Evolutionary conservation across 1,140 invertebrate genomes (phyloP).

Genomic region (Lysiphlebus fabarum): DNA sequence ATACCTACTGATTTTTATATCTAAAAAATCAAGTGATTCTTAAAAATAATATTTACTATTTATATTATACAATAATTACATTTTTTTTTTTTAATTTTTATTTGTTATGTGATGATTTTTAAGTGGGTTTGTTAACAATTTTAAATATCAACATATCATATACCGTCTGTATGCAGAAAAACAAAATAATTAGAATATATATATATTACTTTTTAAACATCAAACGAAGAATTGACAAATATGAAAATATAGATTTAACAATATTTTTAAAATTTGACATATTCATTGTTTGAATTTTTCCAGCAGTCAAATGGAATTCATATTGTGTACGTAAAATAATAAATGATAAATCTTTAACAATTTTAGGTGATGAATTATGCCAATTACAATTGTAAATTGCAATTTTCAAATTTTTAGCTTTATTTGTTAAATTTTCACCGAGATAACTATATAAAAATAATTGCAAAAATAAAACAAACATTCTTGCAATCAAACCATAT

Average conservation of each 20-base stretch:
- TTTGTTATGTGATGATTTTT: no score
- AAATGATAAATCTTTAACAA: constrained; percentile 18
- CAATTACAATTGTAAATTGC: constrained; percentile 17
- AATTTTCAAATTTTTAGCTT: constrained; percentile 4
- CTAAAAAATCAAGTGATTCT: no score
- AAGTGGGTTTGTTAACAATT: no score
- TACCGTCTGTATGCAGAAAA: no score
- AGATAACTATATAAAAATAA: constrained; percentile 25
- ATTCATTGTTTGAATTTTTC: constrained; percentile 23
- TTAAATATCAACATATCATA: no score
- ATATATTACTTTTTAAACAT: constrained; percentile 19
- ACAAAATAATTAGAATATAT: no score
- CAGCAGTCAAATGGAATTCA: constrained; percentile 22
- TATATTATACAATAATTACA: no score
- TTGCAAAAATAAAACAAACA: constrained; percentile 22
- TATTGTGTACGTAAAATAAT: constrained; percentile 19
- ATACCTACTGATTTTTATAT: no score
- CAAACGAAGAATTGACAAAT: constrained; percentile 22
- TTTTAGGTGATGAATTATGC: constrained; percentile 16
- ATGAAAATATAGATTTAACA: constrained; percentile 22
- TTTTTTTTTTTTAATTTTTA: no score
- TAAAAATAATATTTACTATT: no score
- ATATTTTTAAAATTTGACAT: constrained; percentile 23
- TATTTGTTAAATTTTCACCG: constrained; percentile 15
- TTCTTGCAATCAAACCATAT: constrained; percentile 1